Conservation (phyloP, 2,888 invertebrate genomes). For the Mesorhabditis belari region DNA sequence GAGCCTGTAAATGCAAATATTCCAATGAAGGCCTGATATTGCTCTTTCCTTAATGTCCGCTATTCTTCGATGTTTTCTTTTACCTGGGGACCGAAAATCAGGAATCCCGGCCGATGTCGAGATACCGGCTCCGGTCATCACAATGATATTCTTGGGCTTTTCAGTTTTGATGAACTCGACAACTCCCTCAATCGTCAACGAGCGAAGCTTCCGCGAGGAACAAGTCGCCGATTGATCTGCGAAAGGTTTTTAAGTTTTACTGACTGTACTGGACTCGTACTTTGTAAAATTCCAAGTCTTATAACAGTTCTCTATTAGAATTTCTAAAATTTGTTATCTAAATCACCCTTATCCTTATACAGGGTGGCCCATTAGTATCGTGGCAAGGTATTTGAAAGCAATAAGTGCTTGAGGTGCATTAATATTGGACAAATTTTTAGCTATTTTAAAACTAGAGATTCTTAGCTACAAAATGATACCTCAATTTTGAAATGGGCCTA, state of each 20-base stretch:
- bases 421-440: too few species aligned
- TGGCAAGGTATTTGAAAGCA: too few species aligned
- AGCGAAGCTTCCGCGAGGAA: neutral
- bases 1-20: slow-evolving; percentile 61
- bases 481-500: too few species aligned
- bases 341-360: too few species aligned
- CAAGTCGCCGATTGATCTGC: neutral
- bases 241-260: neutral
- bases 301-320: too few species aligned
- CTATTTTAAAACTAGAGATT: too few species aligned
- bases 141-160: slow-evolving; percentile 67
- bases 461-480: too few species aligned
- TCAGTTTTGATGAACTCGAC: slow-evolving; percentile 29
- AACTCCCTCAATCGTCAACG: slow-evolving; percentile 28
- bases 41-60: neutral
- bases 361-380: too few species aligned
- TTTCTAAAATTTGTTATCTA: too few species aligned
- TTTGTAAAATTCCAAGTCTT: too few species aligned
- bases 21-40: neutral
- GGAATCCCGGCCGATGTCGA: slow-evolving; percentile 91
- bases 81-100: slow-evolving; percentile 78
- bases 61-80: neutral
- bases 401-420: too few species aligned
- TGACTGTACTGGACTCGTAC: too few species aligned
- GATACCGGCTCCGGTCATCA: slow-evolving; percentile 91